Base-by-base conservation (phyloP, 2,797 vertebrate species). In the Notolabrus celidotus region DNA sequence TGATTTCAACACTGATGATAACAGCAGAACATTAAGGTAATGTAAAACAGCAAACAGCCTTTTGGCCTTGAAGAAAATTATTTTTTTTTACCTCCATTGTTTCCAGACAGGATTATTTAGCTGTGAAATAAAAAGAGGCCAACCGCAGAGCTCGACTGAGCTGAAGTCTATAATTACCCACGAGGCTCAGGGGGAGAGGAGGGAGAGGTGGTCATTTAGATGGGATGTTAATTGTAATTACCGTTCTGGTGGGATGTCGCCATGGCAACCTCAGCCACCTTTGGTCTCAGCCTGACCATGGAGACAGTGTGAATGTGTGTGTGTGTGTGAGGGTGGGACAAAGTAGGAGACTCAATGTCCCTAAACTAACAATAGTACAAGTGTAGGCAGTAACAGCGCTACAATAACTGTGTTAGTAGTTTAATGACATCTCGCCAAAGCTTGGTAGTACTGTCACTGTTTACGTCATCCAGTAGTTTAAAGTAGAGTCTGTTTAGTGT, bases 191-290 rank as follows among this genome's bases (percentile, higher is more conserved):
- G 52, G 70, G 74, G 74, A 58, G 77, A 75, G 62, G 73, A 75
- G 71, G 57, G 77, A 88, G 81, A 86, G 82, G 86, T 86, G 89
- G 86, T 89, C 88, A 90, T 91, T 92, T 88, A 88, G 87, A 90
- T 81, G 71, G 85, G 84, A 79, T 86, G 88, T 88, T 91, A 92
- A 92, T 91, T 92, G 87, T 92, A 92, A 92, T 92, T 90, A 91
- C 85, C 43, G 57, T 78, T 86, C 88, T 90, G 82, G 81, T 89
- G 84, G 78, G 86, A 86, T 77, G 88, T 92, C 79, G 66, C 88
- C 85, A 90, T 90, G 51, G 88, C 86, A 92, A 91, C 88, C 80
- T 52, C 46, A 75, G 76, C 79, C 83, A 83, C 79, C 29, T 47
- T 77, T 84, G 79, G 75, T 83, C 85, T 81, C 62, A 15, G 76